phyloP scores from a whole-genome alignment of 1,140 invertebrate species.

The Spodoptera litura region DNA sequence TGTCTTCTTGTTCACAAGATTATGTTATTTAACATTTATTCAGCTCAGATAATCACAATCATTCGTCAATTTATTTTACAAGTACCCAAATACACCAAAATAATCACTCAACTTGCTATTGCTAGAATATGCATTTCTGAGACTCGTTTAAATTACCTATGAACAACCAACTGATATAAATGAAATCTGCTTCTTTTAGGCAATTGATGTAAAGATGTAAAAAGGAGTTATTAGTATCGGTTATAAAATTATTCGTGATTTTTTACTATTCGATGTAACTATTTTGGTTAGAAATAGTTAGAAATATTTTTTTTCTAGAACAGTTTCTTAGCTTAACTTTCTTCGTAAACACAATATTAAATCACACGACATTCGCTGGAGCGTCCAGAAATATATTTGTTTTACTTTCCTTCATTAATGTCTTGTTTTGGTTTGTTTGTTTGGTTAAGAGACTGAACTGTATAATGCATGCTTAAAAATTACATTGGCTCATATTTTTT shows the following conservation, averaged over 20 bases:
- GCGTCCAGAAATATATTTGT: neutral
- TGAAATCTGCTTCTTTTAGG: too few relatives aligned
- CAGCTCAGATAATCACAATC: neutral
- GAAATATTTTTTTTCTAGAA: too few relatives aligned
- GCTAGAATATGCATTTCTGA: neutral
- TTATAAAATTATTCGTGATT: neutral
- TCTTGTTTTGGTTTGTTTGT: too few relatives aligned
- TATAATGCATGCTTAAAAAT: neutral
- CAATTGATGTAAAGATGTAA: too few relatives aligned
- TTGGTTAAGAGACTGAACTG: neutral
- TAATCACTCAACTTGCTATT: conserved; percentile 25
- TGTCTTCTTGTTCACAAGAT: neutral
- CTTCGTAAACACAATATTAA: neutral
- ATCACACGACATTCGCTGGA: neutral
- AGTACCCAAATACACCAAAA: conserved; percentile 10
- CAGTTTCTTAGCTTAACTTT: neutral
- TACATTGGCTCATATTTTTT: too few relatives aligned
- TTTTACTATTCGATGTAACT: neutral
- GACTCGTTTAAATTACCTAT: neutral
- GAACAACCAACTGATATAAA: neutral
- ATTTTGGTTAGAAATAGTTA: too few relatives aligned
- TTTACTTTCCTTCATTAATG: neutral
- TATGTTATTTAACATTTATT: neutral
- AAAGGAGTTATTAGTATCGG: too few relatives aligned
- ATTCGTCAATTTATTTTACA: too few relatives aligned